These are phyloP conservation scores for Chaetops frenatus DNA, from an alignment of 2,113 vertebrate species.

Conservation along the genomic window DNA sequence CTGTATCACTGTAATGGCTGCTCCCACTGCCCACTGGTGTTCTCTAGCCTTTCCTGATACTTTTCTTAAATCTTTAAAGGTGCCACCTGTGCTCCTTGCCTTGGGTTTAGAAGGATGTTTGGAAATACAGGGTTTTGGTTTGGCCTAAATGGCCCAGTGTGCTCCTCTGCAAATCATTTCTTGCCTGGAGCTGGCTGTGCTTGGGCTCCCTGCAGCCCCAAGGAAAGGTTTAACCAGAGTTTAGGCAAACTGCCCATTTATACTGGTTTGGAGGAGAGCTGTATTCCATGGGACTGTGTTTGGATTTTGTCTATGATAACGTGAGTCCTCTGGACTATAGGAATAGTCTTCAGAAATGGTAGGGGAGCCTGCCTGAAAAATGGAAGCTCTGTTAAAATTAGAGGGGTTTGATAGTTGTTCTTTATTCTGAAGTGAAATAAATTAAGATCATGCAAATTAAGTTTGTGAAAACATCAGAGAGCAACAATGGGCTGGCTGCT, in stretches of 20 bases:
- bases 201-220: not conserved
- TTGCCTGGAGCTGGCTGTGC: not conserved
- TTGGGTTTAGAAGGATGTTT: not conserved
- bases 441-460: not conserved
- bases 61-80: not conserved
- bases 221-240: not conserved
- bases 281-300: not conserved
- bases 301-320: not conserved
- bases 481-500: not conserved
- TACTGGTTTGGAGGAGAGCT: not conserved
- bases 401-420: not conserved
- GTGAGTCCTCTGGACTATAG: not conserved
- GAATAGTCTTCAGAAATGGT: not conserved
- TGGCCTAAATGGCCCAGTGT: not conserved
- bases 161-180: not conserved
- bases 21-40: not conserved
- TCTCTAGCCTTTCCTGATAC: not conserved
- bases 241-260: not conserved
- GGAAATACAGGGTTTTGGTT: not conserved
- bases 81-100: not conserved
- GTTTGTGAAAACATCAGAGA: slow-evolving; percentile 23
- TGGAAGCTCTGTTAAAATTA: not conserved
- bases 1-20: not conserved
- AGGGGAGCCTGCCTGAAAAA: not conserved
- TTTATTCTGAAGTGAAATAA: not conserved